Percentiles rank a stretch among this genome's conserved stretches.
These are phyloP conservation scores for Eulemur rufifrons DNA, from an alignment of 2,113 vertebrate species.

Conservation along the genomic window DNA sequence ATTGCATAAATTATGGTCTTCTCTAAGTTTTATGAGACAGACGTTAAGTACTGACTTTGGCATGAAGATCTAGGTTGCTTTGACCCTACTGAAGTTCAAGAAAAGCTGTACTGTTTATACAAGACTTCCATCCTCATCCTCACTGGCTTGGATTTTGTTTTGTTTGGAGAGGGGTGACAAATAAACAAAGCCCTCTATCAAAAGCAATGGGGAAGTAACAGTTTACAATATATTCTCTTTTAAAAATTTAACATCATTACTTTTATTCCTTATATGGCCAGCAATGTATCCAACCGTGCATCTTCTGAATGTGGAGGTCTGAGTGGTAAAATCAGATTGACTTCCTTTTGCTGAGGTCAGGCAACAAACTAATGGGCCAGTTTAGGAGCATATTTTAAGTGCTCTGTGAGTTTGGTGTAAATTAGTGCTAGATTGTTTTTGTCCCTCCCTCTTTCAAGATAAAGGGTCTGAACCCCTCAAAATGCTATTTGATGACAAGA, in stretches of 20 bases:
- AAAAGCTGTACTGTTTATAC: constrained; percentile 23
- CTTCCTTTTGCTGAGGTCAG: constrained; percentile 39
- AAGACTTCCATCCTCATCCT: neutral
- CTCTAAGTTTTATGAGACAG: neutral
- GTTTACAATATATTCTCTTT: constrained; percentile 67
- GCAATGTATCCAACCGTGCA: constrained; percentile 12
- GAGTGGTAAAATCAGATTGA: constrained; percentile 32
- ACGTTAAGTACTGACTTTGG: neutral
- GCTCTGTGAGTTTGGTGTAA: constrained; percentile 22
- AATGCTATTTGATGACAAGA: neutral
- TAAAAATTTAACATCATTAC: constrained; percentile 56
- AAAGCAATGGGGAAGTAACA: constrained; percentile 68
- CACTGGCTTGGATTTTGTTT: constrained; percentile 42
- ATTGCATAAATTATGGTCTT: neutral
- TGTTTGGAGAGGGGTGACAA: constrained; percentile 50
- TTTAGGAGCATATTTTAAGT: constrained; percentile 13
- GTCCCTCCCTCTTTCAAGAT: neutral
- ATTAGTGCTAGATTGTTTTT: neutral
- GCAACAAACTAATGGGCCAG: constrained; percentile 25
- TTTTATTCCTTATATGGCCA: constrained; percentile 74
- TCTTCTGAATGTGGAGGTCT: constrained; percentile 60
- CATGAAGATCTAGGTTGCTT: neutral
- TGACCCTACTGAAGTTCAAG: neutral
- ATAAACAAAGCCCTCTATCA: constrained; percentile 49
- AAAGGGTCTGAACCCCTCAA: neutral